Evolutionary conservation across 2,888 invertebrate species (phyloP).

Genomic region (Amblyjoppa fuscipennis): DNA sequence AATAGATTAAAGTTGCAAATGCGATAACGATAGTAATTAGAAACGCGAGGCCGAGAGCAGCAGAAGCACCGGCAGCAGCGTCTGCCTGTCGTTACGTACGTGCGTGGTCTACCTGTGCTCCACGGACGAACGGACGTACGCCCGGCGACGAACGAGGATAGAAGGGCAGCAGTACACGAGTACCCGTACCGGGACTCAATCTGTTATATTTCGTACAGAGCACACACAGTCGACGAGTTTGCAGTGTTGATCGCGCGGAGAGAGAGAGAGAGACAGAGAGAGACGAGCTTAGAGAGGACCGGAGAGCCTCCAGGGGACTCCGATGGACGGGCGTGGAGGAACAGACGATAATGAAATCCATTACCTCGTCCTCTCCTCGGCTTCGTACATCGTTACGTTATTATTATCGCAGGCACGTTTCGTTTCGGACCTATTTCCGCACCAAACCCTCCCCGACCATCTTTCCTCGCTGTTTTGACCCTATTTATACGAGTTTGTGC

Average conservation of each 20-base stretch:
- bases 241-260: constrained; percentile 3
- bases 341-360: constrained; percentile 78
- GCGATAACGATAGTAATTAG: constrained; percentile 81
- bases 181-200: constrained; percentile 48
- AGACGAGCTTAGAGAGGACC: constrained; percentile 19
- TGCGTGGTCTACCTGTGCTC: constrained; percentile 38
- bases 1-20: constrained; percentile 81
- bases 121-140: constrained; percentile 20
- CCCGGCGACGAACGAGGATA: not conserved
- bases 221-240: not conserved
- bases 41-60: constrained; percentile 67
- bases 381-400: constrained; percentile 41
- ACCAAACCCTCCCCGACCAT: not conserved
- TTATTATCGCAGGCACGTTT: constrained; percentile 50
- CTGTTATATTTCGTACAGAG: constrained; percentile 31
- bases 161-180: constrained; percentile 30
- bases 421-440: constrained; percentile 15
- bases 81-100: constrained; percentile 70
- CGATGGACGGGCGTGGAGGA: constrained; percentile 48
- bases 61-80: constrained; percentile 42
- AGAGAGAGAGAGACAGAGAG: not conserved
- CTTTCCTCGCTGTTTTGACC: not conserved
- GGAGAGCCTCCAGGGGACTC: constrained; percentile 51
- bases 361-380: constrained; percentile 66
- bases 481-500: constrained; percentile 1